A percentile compares a stretch with the other conserved stretches of the same genome.
Conservation (phyloP, 2,888 invertebrate species). For the Tachina grossa region DNA sequence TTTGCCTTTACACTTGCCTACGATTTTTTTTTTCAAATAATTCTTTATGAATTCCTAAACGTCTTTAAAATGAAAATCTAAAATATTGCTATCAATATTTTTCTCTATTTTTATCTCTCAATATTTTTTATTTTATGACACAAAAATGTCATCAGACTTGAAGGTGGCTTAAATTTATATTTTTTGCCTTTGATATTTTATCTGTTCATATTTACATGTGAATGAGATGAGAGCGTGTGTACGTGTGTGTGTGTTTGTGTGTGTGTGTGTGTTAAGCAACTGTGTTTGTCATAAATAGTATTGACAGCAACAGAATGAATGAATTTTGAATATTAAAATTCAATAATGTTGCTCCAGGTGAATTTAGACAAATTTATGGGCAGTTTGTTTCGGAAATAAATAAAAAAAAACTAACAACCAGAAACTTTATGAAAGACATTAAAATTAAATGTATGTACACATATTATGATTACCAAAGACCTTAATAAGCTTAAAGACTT, state of each 20-base stretch:
- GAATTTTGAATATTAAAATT: slow-evolving; percentile 64
- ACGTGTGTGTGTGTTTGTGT: too few species aligned
- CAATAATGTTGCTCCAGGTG: slow-evolving; percentile 40
- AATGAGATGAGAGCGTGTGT: slow-evolving; percentile 10
- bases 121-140: slow-evolving; percentile 25
- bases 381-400: slow-evolving; percentile 20
- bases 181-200: slow-evolving; percentile 51
- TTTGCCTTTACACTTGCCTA: not conserved
- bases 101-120: not conserved
- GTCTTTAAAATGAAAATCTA: slow-evolving; percentile 9
- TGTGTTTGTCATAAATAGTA: slow-evolving; percentile 28
- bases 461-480: not conserved
- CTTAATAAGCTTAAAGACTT: not conserved
- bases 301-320: slow-evolving; percentile 49
- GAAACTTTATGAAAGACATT: slow-evolving; percentile 9
- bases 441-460: slow-evolving; percentile 8
- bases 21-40: slow-evolving; percentile 28
- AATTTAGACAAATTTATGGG: slow-evolving; percentile 17
- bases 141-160: slow-evolving; percentile 45
- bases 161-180: slow-evolving; percentile 41
- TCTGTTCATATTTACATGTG: not conserved
- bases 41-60: slow-evolving; percentile 28
- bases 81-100: slow-evolving; percentile 42
- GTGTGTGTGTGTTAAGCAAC: too few species aligned
- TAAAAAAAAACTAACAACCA: slow-evolving; percentile 1